These are phyloP conservation scores for Trichonephila clavata DNA, from an alignment of 1,140 invertebrate species.

Conservation along the genomic window DNA sequence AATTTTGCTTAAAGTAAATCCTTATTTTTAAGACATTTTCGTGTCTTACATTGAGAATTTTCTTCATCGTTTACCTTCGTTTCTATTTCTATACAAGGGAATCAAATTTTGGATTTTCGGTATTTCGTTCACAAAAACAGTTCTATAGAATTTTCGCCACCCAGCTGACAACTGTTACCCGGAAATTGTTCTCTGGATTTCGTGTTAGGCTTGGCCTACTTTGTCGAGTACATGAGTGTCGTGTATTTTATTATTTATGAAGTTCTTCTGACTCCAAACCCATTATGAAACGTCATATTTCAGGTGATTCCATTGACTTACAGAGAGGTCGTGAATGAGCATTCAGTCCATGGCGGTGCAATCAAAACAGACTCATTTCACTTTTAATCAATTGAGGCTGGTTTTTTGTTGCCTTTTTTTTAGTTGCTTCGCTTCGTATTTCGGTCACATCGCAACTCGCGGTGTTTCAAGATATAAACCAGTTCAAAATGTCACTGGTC, in stretches of 20 bases:
- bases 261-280: constrained; percentile 23
- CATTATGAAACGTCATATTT: constrained; percentile 23
- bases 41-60: too few species aligned
- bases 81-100: too few species aligned
- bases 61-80: too few species aligned
- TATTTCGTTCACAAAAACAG: background rate
- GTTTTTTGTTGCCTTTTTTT: background rate
- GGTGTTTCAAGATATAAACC: background rate
- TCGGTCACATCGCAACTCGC: background rate
- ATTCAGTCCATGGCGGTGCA: background rate
- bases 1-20: too few species aligned
- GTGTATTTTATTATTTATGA: constrained; percentile 41
- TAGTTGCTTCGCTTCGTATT: background rate
- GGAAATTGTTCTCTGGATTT: background rate
- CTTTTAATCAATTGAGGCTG: background rate
- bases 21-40: too few species aligned
- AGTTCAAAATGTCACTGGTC: constrained; percentile 36
- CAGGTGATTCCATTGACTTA: constrained; percentile 11
- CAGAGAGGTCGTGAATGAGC: constrained; percentile 17
- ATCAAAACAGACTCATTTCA: constrained; percentile 27
- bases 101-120: too few species aligned
- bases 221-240: constrained; percentile 26
- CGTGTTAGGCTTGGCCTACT: constrained; percentile 28
- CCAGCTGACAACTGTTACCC: constrained; percentile 16
- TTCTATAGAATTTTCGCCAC: background rate